Conservation (phyloP, 2,888 invertebrate genomes). For the Tinea pellionella region DNA sequence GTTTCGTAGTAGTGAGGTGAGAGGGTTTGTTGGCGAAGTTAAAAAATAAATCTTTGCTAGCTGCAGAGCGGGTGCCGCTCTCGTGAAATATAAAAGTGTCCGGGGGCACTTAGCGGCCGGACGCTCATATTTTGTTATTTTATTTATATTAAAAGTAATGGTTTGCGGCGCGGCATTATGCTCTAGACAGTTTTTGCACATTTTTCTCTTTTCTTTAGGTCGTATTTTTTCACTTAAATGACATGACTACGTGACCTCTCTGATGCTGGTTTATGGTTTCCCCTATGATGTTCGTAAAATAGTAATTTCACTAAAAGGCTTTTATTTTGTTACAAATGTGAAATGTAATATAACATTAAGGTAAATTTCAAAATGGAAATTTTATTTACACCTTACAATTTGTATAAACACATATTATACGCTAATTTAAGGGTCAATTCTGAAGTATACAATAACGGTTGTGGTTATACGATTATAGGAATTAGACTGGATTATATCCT, state of each 20-base stretch:
- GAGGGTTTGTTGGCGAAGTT: slow-evolving; percentile 21
- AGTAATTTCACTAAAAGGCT: slow-evolving; percentile 12
- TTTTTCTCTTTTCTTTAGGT: slow-evolving; percentile 59
- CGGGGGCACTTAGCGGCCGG: slow-evolving; percentile 66
- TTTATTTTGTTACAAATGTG: slow-evolving; percentile 10
- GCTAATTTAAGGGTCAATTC: too few relatives aligned
- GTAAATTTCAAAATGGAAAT: background rate
- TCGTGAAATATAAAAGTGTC: slow-evolving; percentile 64
- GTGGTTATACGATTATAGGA: too few relatives aligned
- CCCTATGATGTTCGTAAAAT: slow-evolving; percentile 18
- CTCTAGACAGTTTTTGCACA: slow-evolving; percentile 60
- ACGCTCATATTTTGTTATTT: slow-evolving; percentile 71
- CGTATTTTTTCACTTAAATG: slow-evolving; percentile 69
- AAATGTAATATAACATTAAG: background rate
- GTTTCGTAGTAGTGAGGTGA: background rate
- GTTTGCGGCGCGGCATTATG: slow-evolving; percentile 57
- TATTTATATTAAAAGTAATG: slow-evolving; percentile 71
- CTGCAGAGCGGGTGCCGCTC: slow-evolving; percentile 25
- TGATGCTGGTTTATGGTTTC: slow-evolving; percentile 29
- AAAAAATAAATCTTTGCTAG: slow-evolving; percentile 40
- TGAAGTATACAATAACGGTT: too few relatives aligned
- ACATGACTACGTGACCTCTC: slow-evolving; percentile 56
- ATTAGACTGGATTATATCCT: too few relatives aligned
- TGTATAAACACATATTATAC: too few relatives aligned
- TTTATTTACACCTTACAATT: too few relatives aligned